Base-by-base conservation (phyloP, 2,113 vertebrate genomes). In the Aptenodytes patagonicus region DNA sequence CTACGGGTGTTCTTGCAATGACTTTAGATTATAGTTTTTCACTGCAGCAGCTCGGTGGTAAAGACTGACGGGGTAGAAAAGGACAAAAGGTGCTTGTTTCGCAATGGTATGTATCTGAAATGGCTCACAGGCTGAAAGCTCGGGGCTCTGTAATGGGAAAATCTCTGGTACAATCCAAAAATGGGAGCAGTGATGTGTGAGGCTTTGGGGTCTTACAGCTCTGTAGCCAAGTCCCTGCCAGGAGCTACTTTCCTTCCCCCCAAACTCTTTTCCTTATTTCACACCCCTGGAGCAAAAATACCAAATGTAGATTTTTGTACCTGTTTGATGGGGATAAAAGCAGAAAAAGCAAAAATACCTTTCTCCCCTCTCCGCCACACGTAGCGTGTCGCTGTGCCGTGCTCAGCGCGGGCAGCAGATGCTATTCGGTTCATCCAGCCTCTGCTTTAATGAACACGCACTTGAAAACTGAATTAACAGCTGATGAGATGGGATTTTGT, bases 341-440 rank as follows among this genome's bases (percentile, higher is more conserved):
- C 13, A 68, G 55, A 42, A 34, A 31, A 72, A 68, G 16, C 40
- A 54, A 36, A 47, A n/a, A 11, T 7, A 4, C 6, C 26, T 75
- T 22, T 38, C 25, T 26, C 24, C 4, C 1, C 17, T 57, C 15
- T 12, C 12, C 5, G 40, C 36, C 4, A 0, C 25, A 1, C 1
- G 1, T 6, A 20, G 3, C 5, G 3, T 2, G 12, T 14, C 1
- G 1, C 26, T 38, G 66, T 25, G 51, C 46, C 8, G 0, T 2
- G 61, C 66, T 34, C 55, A 10, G n/a, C 5, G 1, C 2, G 4
- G 73, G 68, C 29, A 31, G 64, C 46, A n/a, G 70, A 21, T 40
- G 25, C 22, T 26, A 0, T 17, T 44, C 46, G 4, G 15, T 58
- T n/a, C 47, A 5, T 17, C 17, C 83, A 65, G 31, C 11, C 28